These are phyloP conservation scores for Phocoena sinus DNA, from an alignment of 2,113 vertebrate genomes.

Conservation along the genomic window DNA sequence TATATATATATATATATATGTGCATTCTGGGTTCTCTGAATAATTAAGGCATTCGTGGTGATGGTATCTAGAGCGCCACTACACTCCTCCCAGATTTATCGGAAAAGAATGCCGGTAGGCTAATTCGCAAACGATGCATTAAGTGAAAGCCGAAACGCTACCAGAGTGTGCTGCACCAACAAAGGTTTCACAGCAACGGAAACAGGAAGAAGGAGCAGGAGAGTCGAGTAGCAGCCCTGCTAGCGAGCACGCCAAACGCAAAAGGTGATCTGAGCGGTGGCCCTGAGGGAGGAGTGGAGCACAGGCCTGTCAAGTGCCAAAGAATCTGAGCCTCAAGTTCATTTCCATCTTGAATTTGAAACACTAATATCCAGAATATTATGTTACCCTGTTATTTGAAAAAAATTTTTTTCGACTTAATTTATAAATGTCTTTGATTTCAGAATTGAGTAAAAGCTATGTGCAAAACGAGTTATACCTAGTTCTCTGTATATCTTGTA, in stretches of 20 bases:
- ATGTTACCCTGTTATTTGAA: neutral
- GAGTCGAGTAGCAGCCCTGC: neutral
- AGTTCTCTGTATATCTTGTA: neutral
- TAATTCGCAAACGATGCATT: neutral
- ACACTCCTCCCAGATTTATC: no score
- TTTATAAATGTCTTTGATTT: neutral
- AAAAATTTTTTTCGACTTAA: neutral
- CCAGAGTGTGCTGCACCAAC: neutral
- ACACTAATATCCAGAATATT: neutral
- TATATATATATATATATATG: neutral
- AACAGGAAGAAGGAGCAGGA: no score
- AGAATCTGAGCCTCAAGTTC: neutral
- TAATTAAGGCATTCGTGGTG: neutral
- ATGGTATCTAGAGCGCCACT: neutral
- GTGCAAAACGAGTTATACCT: neutral
- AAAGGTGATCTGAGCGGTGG: neutral
- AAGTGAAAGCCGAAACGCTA: neutral
- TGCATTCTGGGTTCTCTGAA: neutral
- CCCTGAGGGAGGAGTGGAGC: accelerated
- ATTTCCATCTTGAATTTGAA: neutral
- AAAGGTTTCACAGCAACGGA: neutral
- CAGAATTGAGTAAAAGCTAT: neutral
- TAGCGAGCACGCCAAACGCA: accelerated
- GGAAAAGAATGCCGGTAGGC: neutral
- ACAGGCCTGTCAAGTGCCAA: neutral